Evolutionary conservation across 2,797 vertebrate species (phyloP).

Genomic region (Hybognathus amarus): DNA sequence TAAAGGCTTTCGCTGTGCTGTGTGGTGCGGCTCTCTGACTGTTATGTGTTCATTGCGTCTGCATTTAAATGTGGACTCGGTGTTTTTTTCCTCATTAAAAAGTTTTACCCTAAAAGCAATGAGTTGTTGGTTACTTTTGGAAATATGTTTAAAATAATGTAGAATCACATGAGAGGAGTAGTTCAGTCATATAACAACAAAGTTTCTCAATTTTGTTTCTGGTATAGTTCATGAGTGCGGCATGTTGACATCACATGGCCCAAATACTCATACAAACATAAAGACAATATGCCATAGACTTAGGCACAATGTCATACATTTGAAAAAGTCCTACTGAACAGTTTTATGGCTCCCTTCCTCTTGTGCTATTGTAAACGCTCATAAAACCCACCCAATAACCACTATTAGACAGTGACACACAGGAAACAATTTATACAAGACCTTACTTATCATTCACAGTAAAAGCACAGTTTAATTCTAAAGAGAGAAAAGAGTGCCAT

Average conservation of each 20-base stretch:
- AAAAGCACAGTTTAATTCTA: constrained; percentile 1
- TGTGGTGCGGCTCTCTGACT: constrained; percentile 45
- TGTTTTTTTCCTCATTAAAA: neutral
- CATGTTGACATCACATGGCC: neutral
- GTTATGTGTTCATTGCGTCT: constrained; percentile 75
- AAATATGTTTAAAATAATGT: neutral
- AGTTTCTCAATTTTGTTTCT: neutral
- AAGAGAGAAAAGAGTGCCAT: neutral
- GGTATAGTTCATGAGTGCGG: neutral
- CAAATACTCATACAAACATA: neutral
- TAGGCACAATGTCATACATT: neutral
- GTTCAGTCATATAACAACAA: neutral
- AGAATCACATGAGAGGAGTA: neutral
- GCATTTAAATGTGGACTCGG: constrained; percentile 73
- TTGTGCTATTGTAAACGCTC: constrained; percentile 44
- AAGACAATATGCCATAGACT: neutral
- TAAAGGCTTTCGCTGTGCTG: constrained; percentile 70
- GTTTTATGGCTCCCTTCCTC: constrained; percentile 43
- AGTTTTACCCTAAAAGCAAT: neutral
- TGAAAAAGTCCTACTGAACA: constrained; percentile 7
- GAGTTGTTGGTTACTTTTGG: neutral
- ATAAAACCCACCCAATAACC: constrained; percentile 46
- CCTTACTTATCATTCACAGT: constrained; percentile 13
- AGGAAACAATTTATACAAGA: constrained; percentile 46
- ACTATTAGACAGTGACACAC: constrained; percentile 52